Base-by-base conservation (phyloP, 2,888 invertebrate species). In the Anaspis maculata region DNA sequence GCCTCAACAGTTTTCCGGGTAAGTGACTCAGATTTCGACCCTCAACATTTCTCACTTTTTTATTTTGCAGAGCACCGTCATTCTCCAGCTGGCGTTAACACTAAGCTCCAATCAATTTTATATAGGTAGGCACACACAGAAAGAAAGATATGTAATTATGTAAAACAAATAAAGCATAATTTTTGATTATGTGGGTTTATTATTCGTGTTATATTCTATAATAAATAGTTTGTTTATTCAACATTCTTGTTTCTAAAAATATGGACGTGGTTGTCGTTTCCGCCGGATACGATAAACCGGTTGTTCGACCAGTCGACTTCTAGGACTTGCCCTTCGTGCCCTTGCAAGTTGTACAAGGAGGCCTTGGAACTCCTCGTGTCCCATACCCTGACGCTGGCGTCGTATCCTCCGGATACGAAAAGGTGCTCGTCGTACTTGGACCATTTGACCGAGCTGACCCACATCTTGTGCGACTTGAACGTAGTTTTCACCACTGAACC, bases 231-330 rank as follows among this genome's bases (percentile, higher is more conserved):
- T 19, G 5, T 6, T 19, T 19, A 19, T 6, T 19, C 9, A 6
- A 9, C 19, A 9, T 56, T 48, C 39, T 51, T 59, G 53, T 64
- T 65, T 45, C 83, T 87, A 61, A 83, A 92, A 61, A 91, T 79
- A 64, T 95, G 82, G 30, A 98, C 75, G 25, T 88, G 83, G 64
- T 92, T 92, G 66, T 98, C 98, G 19, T 87, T 80, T 7, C 91
- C 87, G 16, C 96, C 97, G 37, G 94, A 95, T 38, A 94, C 74
- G 42, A 98, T 78, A 31, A 83, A 75, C 30, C 83, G 72, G 0
- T 85, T 80, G 65, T 87, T 82, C 2, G 90, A 83, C 96, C 97
- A 98, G 67, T 95, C 90, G 47, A 90, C 88, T 61, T 87, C 84
- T 30, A 98, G 70, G 3, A 92, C 85, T 65, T 90, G 92, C 56